Percentiles rank a stretch among this genome's conserved stretches.
Conservation (phyloP, 2,113 vertebrate genomes). For the Uropsilus gracilis region DNA sequence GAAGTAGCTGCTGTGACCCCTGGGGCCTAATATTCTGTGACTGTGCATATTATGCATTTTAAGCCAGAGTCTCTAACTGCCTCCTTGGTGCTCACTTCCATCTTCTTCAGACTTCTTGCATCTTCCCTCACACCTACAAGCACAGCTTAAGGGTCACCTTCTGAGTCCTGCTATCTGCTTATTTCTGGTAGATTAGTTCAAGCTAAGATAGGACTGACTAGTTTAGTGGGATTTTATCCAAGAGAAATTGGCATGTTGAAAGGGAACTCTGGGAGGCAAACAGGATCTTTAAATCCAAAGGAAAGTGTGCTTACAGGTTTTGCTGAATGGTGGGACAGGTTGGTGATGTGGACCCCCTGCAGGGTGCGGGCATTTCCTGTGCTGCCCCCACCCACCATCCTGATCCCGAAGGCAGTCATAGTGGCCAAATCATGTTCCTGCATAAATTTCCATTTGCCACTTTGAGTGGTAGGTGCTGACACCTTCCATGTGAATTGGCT, state of each 20-base stretch:
- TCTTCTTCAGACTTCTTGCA: background rate
- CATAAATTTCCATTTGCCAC: background rate
- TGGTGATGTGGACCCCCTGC: background rate
- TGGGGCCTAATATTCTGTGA: background rate
- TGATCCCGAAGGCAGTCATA: background rate
- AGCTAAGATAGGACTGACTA: background rate
- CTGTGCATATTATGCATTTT: background rate
- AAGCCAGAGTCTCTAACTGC: rapidly evolving
- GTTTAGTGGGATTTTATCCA: background rate
- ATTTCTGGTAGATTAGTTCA: background rate
- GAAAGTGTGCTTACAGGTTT: background rate
- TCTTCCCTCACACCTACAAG: background rate
- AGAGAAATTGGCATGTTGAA: background rate
- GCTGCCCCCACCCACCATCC: no score
- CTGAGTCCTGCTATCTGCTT: background rate
- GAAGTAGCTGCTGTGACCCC: rapidly evolving
- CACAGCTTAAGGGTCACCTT: background rate
- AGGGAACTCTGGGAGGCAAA: background rate
- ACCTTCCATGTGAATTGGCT: background rate
- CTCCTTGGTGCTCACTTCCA: rapidly evolving
- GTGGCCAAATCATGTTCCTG: rapidly evolving
- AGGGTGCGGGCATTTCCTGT: background rate
- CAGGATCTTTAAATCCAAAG: background rate
- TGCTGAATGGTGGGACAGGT: background rate
- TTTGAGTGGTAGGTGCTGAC: rapidly evolving